Base-by-base conservation (phyloP, 2,888 invertebrate species). In the Ormyrus thymus region DNA sequence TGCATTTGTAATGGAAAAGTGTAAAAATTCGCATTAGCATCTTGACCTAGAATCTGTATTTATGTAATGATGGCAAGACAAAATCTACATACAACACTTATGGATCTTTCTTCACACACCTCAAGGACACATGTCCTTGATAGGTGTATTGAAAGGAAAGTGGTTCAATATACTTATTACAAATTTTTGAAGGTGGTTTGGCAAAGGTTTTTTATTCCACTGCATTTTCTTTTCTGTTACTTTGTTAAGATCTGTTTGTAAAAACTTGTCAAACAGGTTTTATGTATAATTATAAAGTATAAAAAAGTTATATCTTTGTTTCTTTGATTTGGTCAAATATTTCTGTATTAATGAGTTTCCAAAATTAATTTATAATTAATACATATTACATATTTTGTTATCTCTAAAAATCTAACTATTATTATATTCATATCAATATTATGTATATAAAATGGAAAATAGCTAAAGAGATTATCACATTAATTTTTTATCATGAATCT, bases 1-100 rank as follows among this genome's bases (percentile, higher is more conserved):
- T 7, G 66, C 59, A 75, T 71, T 65, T 75, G 61, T 56, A 72
- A 59, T 55, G 68, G 55, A 64, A 74, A 78, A 78, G 70, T 70
- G 62, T 77, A 76, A 81, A 29, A 83, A 81, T 80, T 82, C 51
- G 66, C 65, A 81, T 82, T 81, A 82, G 58, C 73, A 69, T 81
- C 62, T 71, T 78, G 81, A 79, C 81, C 81, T 81, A 79, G 71
- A 83, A 82, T 80, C 59, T 56, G 51, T 11, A 81, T 83, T 83
- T 83, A 82, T 77, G 78, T 84, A 84, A 84, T 83, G 69, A 71
- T 64, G 79, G 76, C 75, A 80, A 84, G 77, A 81, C 70, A 78
- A 65, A 71, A 82, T 83, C 72, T 81, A 72, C 82, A 79, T 81
- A 62, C 74, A 76, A 50, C 72, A 71, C 66, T 81, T 82, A 78